Percentiles rank a stretch among this genome's conserved stretches.
phyloP scores from a whole-genome alignment of 30 jellyfish, hydroid and myxozoan genomes.

The Catostylus mosaicus region DNA sequence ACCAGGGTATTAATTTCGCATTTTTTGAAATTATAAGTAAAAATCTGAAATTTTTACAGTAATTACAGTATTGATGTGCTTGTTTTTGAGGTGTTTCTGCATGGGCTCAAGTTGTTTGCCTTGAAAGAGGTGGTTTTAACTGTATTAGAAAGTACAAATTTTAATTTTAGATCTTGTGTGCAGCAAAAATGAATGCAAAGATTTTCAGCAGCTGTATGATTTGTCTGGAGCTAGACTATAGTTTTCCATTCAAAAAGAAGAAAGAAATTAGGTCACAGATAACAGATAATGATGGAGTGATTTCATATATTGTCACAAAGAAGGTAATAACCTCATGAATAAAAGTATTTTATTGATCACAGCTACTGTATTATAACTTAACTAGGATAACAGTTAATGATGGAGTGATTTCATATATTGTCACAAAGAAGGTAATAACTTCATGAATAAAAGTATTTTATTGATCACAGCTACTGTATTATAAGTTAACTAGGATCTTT shows the following conservation, averaged over 20 bases:
- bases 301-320: slow-evolving; percentile 79
- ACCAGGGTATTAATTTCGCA: too few relatives aligned
- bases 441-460: neutral
- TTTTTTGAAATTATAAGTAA: too few relatives aligned
- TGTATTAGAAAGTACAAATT: too few relatives aligned
- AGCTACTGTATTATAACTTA: too few relatives aligned
- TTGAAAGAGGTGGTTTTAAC: too few relatives aligned
- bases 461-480: too few relatives aligned
- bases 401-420: slow-evolving; percentile 84
- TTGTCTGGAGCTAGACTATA: slow-evolving; percentile 66
- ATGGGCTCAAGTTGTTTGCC: too few relatives aligned
- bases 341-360: neutral
- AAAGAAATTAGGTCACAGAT: slow-evolving; percentile 45
- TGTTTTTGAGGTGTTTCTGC: too few relatives aligned
- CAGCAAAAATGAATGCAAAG: neutral
- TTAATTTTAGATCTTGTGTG: too few relatives aligned
- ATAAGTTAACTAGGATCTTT: too few relatives aligned
- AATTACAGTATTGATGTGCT: too few relatives aligned
- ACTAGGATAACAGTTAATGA: slow-evolving; percentile 52
- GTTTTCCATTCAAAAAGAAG: slow-evolving; percentile 40
- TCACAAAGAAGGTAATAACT: slow-evolving; percentile 73
- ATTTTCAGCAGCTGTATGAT: slow-evolving; percentile 41
- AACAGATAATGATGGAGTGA: slow-evolving; percentile 70
- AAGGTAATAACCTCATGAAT: slow-evolving; percentile 47
- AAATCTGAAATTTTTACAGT: too few relatives aligned